Percentiles rank a stretch among this genome's conserved stretches.
Conservation (phyloP, 2,888 invertebrate species). For the Phania funesta region DNA sequence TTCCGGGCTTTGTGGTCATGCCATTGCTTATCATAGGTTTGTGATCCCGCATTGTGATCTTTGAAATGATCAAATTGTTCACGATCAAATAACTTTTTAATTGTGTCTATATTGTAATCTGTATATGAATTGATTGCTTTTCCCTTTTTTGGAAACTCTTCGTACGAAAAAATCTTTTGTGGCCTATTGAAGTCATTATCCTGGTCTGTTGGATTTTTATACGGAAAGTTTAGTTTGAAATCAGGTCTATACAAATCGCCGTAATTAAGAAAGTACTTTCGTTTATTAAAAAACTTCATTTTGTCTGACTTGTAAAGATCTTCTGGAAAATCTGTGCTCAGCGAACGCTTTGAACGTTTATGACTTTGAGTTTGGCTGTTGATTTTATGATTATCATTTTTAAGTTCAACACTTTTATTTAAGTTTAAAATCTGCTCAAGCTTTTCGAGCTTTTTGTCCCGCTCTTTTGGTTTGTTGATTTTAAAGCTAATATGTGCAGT, state of each 20-base stretch:
- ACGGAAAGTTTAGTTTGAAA: neutral
- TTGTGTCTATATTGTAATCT: conserved; percentile 35
- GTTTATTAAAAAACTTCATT: neutral
- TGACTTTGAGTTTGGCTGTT: neutral
- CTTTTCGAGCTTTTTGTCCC: neutral
- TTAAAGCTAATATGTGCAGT: too few relatives aligned
- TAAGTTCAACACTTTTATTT: neutral
- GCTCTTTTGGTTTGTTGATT: neutral
- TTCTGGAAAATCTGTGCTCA: neutral
- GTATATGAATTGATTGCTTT: neutral
- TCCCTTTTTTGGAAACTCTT: neutral
- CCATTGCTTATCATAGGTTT: conserved; percentile 66
- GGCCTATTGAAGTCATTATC: neutral
- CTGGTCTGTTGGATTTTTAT: neutral
- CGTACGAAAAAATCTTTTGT: neutral
- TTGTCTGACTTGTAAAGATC: neutral
- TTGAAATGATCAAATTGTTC: conserved; percentile 67
- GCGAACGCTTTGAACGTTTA: conserved; percentile 15
- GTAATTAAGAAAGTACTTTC: neutral
- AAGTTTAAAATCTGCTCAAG: neutral
- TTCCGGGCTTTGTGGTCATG: neutral
- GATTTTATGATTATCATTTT: neutral
- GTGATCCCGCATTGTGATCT: conserved; percentile 22
- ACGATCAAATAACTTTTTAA: conserved; percentile 4
- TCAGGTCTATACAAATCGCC: neutral